Evolutionary conservation across 1,140 invertebrate genomes (phyloP).

Genomic region (Bombus picipes): DNA sequence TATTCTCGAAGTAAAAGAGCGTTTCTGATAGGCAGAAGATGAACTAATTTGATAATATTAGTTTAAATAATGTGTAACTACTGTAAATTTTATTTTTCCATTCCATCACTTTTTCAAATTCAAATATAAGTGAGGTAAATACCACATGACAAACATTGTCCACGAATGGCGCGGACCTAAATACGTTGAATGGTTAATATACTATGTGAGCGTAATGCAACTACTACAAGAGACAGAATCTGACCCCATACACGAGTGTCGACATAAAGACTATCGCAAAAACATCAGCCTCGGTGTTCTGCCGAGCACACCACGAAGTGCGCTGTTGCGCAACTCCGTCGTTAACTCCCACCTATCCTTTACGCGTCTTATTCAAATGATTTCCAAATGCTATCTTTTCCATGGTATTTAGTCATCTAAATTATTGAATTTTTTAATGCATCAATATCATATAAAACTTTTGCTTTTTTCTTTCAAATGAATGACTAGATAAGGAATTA

Average conservation of each 20-base stretch:
- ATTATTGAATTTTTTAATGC: background rate
- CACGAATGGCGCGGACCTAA: slow-evolving; percentile 26
- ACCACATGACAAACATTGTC: slow-evolving; percentile 14
- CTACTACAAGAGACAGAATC: slow-evolving; percentile 32
- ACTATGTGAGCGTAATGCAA: slow-evolving; percentile 23
- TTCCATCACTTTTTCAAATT: slow-evolving; percentile 19
- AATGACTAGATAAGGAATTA: background rate
- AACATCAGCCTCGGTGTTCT: slow-evolving; percentile 59
- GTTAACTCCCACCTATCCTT: slow-evolving; percentile 34
- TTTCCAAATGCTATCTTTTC: background rate
- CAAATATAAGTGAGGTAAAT: slow-evolving; percentile 17
- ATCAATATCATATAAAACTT: background rate
- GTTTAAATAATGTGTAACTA: background rate
- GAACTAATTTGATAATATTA: slow-evolving; percentile 6
- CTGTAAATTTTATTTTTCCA: background rate
- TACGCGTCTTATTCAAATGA: slow-evolving; percentile 40
- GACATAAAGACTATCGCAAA: slow-evolving; percentile 63
- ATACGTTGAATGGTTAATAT: slow-evolving; percentile 61
- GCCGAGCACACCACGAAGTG: slow-evolving; percentile 19
- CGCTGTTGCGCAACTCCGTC: slow-evolving; percentile 58
- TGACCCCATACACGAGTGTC: slow-evolving; percentile 27
- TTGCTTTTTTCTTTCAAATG: background rate
- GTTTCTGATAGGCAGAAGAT: background rate
- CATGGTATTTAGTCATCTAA: background rate
- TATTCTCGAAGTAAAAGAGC: background rate